Evolutionary conservation across 1,140 invertebrate species (phyloP).

Genomic region (Onthophagus taurus): DNA sequence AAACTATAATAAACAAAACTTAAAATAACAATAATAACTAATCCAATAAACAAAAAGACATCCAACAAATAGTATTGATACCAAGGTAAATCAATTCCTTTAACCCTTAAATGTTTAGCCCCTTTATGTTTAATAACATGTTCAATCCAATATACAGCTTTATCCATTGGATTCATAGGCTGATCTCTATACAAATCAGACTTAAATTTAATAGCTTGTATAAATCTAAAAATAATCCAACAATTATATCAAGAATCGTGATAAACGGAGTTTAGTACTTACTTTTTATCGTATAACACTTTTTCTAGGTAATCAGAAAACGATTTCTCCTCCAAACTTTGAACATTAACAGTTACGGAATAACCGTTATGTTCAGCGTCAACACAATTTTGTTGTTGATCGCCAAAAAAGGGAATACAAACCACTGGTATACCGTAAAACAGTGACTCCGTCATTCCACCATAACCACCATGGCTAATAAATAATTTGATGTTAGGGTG

Average conservation of each 20-base stretch:
- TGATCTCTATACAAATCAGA: conserved; percentile 41
- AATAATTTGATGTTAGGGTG: conserved; percentile 45
- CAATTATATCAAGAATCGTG: too few relatives aligned
- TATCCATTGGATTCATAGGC: conserved; percentile 41
- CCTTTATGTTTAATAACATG: conserved; percentile 45
- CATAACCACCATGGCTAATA: conserved; percentile 56
- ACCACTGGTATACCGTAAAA: conserved; percentile 55
- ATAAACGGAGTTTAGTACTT: too few relatives aligned
- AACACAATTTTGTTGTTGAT: conserved; percentile 42
- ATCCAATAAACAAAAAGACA: too few relatives aligned
- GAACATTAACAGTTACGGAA: too few relatives aligned
- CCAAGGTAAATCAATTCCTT: conserved; percentile 39
- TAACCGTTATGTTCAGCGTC: too few relatives aligned
- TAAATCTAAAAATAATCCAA: too few relatives aligned
- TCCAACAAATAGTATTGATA: conserved; percentile 44
- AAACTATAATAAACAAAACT: too few relatives aligned
- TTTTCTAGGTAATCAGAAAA: too few relatives aligned
- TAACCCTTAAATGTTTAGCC: conserved; percentile 37
- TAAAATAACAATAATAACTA: too few relatives aligned
- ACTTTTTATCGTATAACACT: too few relatives aligned
- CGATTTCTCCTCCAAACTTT: too few relatives aligned
- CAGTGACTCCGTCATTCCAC: conserved; percentile 54
- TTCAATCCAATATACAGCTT: conserved; percentile 50
- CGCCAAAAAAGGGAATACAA: conserved; percentile 53
- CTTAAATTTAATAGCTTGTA: conserved; percentile 10